phyloP scores from a whole-genome alignment of 2,888 invertebrate species.

The Drosophila quasianomalipes region DNA sequence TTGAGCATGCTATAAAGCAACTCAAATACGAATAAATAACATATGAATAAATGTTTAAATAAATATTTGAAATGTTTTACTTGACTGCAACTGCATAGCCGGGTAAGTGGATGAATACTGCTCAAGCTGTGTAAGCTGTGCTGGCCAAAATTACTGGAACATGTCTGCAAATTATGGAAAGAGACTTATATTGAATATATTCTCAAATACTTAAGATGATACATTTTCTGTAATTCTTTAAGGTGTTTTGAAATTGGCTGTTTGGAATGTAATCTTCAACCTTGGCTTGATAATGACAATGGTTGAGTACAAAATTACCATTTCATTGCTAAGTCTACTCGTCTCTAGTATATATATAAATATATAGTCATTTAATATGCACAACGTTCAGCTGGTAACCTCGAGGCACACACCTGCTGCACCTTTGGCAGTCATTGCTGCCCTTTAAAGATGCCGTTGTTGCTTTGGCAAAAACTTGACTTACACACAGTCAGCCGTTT shows the following conservation, averaged over 20 bases:
- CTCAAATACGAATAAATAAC: slow-evolving; percentile 4
- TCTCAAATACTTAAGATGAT: not conserved
- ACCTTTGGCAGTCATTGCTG: slow-evolving; percentile 36
- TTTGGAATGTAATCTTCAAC: not conserved
- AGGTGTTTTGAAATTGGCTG: not conserved
- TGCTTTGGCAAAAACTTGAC: slow-evolving; percentile 1
- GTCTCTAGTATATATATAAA: not conserved
- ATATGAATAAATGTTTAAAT: slow-evolving; percentile 31
- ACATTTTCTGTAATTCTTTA: not conserved
- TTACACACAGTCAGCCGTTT: slow-evolving; percentile 13
- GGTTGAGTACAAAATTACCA: not conserved
- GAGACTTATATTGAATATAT: not conserved
- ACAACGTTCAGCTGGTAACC: slow-evolving; percentile 11
- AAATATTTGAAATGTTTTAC: not conserved
- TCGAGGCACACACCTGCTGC: slow-evolving; percentile 38
- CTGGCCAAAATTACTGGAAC: not conserved
- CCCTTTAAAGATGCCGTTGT: slow-evolving; percentile 39
- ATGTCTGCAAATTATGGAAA: not conserved
- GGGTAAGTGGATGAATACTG: not conserved
- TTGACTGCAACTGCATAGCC: not conserved
- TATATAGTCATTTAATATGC: slow-evolving; percentile 9
- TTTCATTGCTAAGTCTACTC: not conserved
- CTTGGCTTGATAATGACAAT: not conserved
- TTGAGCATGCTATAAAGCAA: slow-evolving; percentile 12
- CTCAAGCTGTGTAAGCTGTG: not conserved